Evolutionary conservation across 2,888 invertebrate genomes (phyloP), one percentile per base, ranked within the genome.

Genomic region (Acanthacorydalis orientalis): DNA sequence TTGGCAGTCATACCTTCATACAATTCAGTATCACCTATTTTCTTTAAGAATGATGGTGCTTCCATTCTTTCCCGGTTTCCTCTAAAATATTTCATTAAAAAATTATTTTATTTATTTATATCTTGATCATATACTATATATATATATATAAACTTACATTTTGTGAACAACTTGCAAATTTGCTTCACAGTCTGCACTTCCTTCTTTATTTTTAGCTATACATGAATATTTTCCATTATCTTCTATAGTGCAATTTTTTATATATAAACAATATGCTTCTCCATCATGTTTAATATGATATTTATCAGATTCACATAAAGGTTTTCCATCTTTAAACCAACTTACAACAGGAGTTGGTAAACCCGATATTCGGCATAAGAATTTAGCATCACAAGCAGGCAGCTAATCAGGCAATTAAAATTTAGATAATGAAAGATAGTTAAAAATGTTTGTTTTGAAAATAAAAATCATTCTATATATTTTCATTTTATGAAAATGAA

Each of bases 1-100:
- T 89, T 89, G 47, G 86, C 90, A 40, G 84, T 79, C 83, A 90
- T 87, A 34, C 88, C 86, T 58, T 83, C 80, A 64, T 82, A 83
- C 47, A 89, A 77, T 63, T 91, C 90, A 38, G 83, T 82, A 62
- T 91, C 90, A 0, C 88, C 89, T 57, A 91, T 83, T 59, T 80
- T 83, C 70, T 92, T 92, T 57, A 92, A 68, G 74, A 92, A 92
- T 43, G 80, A 75, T 4, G 92, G 90, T 1, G 89, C 78, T 63
- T 92, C 91, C 38, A 81, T 76, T 57, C 80, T 83, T 56, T 82
- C 77, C 54, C 73, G 75, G 56, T 77, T 76, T 54, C 79, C 81
- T 45, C 87, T 88, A 32, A 32, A 46, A 43, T 38, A 38, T 14
- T 38, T 12, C 14, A 38, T 38, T 14, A 38, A 38, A 2, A 12